Conservation (phyloP, 2,888 invertebrate species). For the Tricholauxania praeusta region DNA sequence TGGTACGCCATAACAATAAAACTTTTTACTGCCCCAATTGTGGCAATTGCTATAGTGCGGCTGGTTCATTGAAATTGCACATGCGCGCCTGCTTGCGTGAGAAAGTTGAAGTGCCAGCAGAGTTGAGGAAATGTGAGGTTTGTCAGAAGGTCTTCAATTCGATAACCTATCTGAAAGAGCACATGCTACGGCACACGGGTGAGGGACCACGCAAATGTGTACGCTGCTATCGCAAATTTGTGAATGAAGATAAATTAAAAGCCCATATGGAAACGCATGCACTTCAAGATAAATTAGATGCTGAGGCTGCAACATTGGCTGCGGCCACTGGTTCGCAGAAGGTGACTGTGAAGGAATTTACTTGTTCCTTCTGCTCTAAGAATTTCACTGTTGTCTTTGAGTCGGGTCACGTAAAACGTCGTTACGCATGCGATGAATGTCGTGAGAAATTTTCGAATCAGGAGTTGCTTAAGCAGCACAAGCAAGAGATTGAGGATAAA, state of each 20-base stretch:
- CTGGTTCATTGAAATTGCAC: slow-evolving; percentile 65
- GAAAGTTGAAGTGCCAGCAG: slow-evolving; percentile 60
- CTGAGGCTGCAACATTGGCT: slow-evolving; percentile 59
- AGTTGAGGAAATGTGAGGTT: slow-evolving; percentile 65
- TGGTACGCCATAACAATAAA: slow-evolving; percentile 55
- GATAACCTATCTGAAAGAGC: slow-evolving; percentile 66
- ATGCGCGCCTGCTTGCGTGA: slow-evolving; percentile 66
- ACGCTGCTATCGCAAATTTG: slow-evolving; percentile 66
- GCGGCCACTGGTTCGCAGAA: slow-evolving; percentile 63
- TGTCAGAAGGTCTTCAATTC: slow-evolving; percentile 67
- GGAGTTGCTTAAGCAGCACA: slow-evolving; percentile 63
- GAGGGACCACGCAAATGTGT: slow-evolving; percentile 65
- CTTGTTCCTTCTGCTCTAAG: slow-evolving; percentile 64
- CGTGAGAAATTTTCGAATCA: slow-evolving; percentile 67
- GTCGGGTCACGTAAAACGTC: slow-evolving; percentile 64
- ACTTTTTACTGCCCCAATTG: slow-evolving; percentile 67
- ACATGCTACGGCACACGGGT: slow-evolving; percentile 65
- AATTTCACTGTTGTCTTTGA: slow-evolving; percentile 67
- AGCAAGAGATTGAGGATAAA: slow-evolving; percentile 65
- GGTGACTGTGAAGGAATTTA: slow-evolving; percentile 65
- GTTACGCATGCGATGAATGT: slow-evolving; percentile 66
- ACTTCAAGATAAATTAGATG: slow-evolving; percentile 63
- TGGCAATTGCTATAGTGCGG: slow-evolving; percentile 67
- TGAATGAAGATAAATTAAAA: slow-evolving; percentile 62
- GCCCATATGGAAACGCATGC: slow-evolving; percentile 64